Conservation (phyloP, 2,888 invertebrate species). For the Drosophila basisetae region DNA sequence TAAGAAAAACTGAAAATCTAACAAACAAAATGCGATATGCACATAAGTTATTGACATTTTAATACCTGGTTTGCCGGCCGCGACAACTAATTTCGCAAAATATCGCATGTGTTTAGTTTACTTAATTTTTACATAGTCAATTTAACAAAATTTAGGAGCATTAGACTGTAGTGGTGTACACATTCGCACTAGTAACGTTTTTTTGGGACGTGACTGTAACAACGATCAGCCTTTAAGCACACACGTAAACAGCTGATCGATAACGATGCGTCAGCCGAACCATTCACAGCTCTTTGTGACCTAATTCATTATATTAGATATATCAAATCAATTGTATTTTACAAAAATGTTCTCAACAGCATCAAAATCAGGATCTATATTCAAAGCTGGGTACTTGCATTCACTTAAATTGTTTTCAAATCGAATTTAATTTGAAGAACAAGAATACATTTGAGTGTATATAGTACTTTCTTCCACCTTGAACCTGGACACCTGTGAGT, state of each 20-base stretch:
- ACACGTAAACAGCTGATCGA: too few relatives aligned
- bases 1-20: constrained; percentile 10
- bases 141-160: not conserved
- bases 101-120: not conserved
- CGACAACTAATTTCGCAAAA: constrained; percentile 1
- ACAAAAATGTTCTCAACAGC: not conserved
- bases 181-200: too few relatives aligned
- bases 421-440: not conserved
- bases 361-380: not conserved
- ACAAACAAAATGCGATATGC: constrained; percentile 27
- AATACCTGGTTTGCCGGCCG: constrained; percentile 39
- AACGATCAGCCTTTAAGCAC: too few relatives aligned
- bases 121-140: not conserved
- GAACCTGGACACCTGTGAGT: not conserved
- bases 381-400: not conserved
- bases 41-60: constrained; percentile 52
- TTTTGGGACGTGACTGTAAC: too few relatives aligned
- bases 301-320: not conserved
- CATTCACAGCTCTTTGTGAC: too few relatives aligned
- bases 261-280: too few relatives aligned
- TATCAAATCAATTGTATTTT: not conserved
- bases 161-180: not conserved
- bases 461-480: not conserved
- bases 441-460: not conserved
- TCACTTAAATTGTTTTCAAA: not conserved